Conservation (phyloP, 2,797 vertebrate species). For the Pampus argenteus region DNA sequence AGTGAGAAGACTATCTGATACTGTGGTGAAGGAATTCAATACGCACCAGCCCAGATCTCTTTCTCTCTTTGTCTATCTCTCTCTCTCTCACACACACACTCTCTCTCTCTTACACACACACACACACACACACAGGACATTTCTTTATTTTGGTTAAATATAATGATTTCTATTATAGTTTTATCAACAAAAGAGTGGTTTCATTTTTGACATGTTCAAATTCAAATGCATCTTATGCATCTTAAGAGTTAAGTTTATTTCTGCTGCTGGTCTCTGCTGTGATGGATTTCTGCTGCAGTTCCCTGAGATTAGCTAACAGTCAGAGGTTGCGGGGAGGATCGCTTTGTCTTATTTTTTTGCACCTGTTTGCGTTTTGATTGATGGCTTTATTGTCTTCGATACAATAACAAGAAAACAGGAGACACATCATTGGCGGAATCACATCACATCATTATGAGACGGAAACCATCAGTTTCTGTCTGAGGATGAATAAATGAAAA, state of each 20-base stretch:
- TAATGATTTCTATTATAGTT: too few relatives aligned
- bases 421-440: too few relatives aligned
- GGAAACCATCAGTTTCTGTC: too few relatives aligned
- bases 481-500: too few relatives aligned
- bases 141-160: too few relatives aligned
- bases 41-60: background rate
- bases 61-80: background rate
- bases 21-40: slow-evolving; percentile 25
- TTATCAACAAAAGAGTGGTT: too few relatives aligned
- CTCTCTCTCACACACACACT: slow-evolving; percentile 2
- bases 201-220: too few relatives aligned
- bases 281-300: background rate
- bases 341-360: background rate
- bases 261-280: background rate
- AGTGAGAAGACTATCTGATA: slow-evolving; percentile 26
- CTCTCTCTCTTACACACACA: slow-evolving; percentile 2
- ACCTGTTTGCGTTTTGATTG: background rate
- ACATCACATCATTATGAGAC: too few relatives aligned
- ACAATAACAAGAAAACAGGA: too few relatives aligned
- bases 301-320: background rate
- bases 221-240: too few relatives aligned
- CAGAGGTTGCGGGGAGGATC: background rate
- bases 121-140: background rate
- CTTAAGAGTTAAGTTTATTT: too few relatives aligned
- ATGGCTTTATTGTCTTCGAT: background rate